phyloP scores from a whole-genome alignment of 2,888 invertebrate genomes.

The Stegophylla sp. region DNA sequence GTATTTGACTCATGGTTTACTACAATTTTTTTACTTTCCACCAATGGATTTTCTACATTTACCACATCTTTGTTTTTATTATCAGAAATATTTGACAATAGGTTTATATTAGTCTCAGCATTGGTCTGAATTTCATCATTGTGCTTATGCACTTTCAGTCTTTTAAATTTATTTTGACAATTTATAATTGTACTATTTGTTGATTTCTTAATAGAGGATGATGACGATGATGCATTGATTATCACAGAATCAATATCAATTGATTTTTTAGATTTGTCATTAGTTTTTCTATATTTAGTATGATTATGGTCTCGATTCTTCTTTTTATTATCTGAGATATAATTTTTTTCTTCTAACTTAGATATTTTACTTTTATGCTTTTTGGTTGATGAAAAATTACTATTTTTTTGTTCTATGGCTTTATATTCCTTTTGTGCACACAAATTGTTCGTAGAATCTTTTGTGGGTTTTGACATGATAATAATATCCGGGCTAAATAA shows the following conservation, averaged over 20 bases:
- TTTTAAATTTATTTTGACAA: background rate
- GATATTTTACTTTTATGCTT: background rate
- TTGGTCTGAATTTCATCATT: background rate
- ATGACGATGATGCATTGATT: background rate
- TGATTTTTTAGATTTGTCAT: background rate
- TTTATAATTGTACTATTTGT: background rate
- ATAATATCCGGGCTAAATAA: conserved; percentile 24
- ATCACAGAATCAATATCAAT: background rate
- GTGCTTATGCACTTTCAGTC: background rate
- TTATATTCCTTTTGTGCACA: background rate
- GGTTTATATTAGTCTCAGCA: background rate
- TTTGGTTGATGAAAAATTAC: background rate
- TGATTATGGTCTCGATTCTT: no score
- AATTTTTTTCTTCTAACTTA: background rate
- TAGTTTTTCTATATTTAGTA: background rate
- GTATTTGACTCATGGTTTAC: background rate
- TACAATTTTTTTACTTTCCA: background rate
- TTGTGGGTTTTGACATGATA: background rate
- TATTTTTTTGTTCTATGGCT: background rate
- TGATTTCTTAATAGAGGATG: background rate
- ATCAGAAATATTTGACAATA: background rate
- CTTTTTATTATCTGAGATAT: background rate
- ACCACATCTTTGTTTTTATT: background rate
- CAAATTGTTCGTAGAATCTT: background rate
- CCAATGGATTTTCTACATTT: background rate